Base-by-base conservation (phyloP, 2,113 vertebrate genomes). In the Melospiza melodia region DNA sequence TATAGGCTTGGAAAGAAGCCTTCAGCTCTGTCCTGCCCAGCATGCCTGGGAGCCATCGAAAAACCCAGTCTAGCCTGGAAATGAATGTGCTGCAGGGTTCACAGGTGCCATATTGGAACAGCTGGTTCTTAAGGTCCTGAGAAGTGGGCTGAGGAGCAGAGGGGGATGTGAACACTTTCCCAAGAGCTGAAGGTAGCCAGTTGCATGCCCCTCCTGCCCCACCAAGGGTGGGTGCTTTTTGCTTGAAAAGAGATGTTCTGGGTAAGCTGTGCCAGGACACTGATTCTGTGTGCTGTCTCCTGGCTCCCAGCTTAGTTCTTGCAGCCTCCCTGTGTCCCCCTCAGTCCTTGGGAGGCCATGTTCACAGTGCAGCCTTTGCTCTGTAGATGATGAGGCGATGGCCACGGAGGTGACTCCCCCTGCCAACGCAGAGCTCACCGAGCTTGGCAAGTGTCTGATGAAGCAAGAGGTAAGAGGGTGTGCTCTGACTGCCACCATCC, bases 341-440 rank as follows among this genome's bases (percentile, higher is more conserved):
- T 54, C 31, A 5, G 30, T 71, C 59, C 44, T 55, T 39, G 23
- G 54, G 35, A 63, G 41, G 37, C 76, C 5, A 4, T 3, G 5
- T 68, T 95, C 72, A 93, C 54, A 39, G 68, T 37, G 52, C 51
- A 61, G 65, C 90, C 89, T 63, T 54, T 86, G 43, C 67, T 95
- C 93, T 67, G 33, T 92, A 99, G 99, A 99, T 67, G 99, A 99
- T 15, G 99, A 99, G 62, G 98, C 99, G 66, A 99, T 99, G 98
- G 97, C 97, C 72, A 98, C 98, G 0, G 99, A 99, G 48, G 97
- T 98, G 11, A 95, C 98, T 48, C 96, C 99, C 89, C 95, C 96
- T 33, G 90, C 98, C 80, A 84, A 88, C 13, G 41, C 97, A 11
- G 99, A 99, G 90, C 98, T 99, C 68, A 99, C 99, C 0, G 99